These are phyloP conservation scores for Phocides pigmalion DNA, from an alignment of 1,140 invertebrate genomes.

Conservation along the genomic window DNA sequence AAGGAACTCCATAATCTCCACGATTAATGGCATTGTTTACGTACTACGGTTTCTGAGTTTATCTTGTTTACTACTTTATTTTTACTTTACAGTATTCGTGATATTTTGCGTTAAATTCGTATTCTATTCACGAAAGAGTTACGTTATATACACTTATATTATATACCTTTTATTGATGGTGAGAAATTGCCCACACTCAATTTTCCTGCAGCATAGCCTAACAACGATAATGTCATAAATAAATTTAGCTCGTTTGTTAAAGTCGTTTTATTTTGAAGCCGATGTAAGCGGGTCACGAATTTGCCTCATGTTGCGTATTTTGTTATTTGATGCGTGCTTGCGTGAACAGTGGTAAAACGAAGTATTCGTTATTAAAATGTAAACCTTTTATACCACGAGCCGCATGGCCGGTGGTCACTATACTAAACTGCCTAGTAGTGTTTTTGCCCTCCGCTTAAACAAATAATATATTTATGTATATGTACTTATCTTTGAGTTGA, in stretches of 20 bases:
- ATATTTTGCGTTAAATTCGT: conserved; percentile 3
- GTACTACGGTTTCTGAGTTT: conserved; percentile 21
- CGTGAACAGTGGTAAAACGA: not conserved
- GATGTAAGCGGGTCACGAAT: conserved; percentile 34
- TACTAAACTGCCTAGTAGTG: not conserved
- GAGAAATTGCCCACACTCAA: not conserved
- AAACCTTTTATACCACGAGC: no score
- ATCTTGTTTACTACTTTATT: conserved; percentile 11
- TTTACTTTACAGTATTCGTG: conserved; percentile 5
- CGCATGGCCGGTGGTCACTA: not conserved
- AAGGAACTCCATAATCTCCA: conserved; percentile 27
- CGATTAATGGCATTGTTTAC: conserved; percentile 32
- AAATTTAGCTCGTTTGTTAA: not conserved
- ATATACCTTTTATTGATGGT: not conserved
- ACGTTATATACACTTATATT: not conserved
- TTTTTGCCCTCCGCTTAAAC: no score
- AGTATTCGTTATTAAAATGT: not conserved
- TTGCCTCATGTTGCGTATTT: not conserved
- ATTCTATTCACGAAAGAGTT: conserved; percentile 13
- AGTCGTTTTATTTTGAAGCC: not conserved
- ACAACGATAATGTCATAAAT: not conserved
- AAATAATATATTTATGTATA: no score
- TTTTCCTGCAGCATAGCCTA: not conserved
- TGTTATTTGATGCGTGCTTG: conserved; percentile 3
- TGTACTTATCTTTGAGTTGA: no score